Percentiles rank a stretch among this genome's conserved stretches.
These are phyloP conservation scores for Patiria pectinifera DNA, from an alignment of 53 echinoderm and acorn worm genomes.

Conservation along the genomic window DNA sequence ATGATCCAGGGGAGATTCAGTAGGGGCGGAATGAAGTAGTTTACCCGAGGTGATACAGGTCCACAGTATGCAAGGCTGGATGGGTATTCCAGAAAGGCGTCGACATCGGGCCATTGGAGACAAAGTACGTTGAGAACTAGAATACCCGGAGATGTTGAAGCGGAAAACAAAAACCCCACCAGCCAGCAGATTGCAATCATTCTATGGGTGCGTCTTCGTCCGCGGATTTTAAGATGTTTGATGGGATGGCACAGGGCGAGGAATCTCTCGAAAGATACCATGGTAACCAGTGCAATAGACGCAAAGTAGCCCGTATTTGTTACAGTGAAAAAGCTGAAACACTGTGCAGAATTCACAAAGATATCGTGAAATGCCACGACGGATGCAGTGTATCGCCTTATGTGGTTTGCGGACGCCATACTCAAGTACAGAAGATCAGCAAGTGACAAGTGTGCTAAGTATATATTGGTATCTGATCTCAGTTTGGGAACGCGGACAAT, in stretches of 20 bases:
- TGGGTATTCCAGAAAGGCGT: not conserved
- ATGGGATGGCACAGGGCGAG: slow-evolving; percentile 71
- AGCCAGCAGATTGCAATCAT: slow-evolving; percentile 57
- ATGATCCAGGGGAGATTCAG: slow-evolving; percentile 17
- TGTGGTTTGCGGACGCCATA: not conserved
- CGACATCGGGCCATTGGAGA: not conserved
- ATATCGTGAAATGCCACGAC: not conserved
- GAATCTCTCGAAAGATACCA: slow-evolving; percentile 67
- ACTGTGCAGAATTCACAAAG: not conserved
- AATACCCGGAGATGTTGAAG: not conserved
- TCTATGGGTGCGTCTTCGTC: slow-evolving; percentile 40
- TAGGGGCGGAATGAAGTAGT: not conserved
- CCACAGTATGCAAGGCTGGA: not conserved
- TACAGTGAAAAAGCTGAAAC: slow-evolving; percentile 1
- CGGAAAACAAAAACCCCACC: slow-evolving; percentile 45
- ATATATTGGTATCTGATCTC: slow-evolving; percentile 69
- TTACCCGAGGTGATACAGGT: not conserved
- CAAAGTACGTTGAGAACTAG: not conserved
- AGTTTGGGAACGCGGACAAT: slow-evolving; percentile 60
- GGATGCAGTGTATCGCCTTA: slow-evolving; percentile 3
- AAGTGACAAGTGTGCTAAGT: slow-evolving; percentile 58
- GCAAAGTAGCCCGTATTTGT: slow-evolving; percentile 32
- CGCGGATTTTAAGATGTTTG: slow-evolving; percentile 58
- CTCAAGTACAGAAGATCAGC: slow-evolving; percentile 64
- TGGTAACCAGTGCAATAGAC: slow-evolving; percentile 58